A percentile compares a stretch with the other conserved stretches of the same genome.
These are phyloP conservation scores for Eulemur albifrons DNA, from an alignment of 2,797 vertebrate genomes.

Conservation along the genomic window DNA sequence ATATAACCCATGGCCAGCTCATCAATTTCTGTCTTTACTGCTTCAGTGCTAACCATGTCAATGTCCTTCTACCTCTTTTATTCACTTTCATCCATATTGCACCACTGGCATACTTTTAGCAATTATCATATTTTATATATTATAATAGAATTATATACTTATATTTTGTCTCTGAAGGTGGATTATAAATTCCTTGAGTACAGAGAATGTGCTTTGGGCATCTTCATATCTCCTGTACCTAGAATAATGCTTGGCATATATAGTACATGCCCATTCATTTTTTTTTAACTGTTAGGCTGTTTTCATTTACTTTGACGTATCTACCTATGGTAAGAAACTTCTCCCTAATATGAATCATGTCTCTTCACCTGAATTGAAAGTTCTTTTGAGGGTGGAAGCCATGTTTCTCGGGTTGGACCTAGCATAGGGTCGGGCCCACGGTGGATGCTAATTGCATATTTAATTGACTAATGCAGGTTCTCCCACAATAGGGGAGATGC, in stretches of 20 bases:
- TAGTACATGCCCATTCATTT: neutral
- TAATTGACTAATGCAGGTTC: neutral
- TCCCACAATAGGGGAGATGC: neutral
- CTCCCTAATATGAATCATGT: neutral
- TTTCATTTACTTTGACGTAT: slow-evolving; percentile 10
- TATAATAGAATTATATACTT: slow-evolving; percentile 7
- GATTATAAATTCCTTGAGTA: slow-evolving; percentile 39
- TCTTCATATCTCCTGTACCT: neutral
- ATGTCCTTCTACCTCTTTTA: neutral
- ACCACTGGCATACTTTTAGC: neutral
- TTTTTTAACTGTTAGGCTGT: neutral
- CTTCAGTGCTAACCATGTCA: neutral
- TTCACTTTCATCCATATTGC: neutral
- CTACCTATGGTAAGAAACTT: slow-evolving; percentile 31
- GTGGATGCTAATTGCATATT: slow-evolving; percentile 24
- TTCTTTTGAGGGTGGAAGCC: neutral
- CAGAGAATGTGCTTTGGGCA: neutral
- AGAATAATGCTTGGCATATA: slow-evolving; percentile 10
- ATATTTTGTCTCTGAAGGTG: neutral
- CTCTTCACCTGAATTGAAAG: neutral
- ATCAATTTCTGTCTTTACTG: slow-evolving; percentile 33
- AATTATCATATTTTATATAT: neutral
- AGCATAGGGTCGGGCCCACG: neutral
- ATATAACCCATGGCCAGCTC: neutral
- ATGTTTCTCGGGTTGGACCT: neutral